These are phyloP conservation scores for Sesamia nonagrioides DNA, from an alignment of 1,140 invertebrate species.

Conservation along the genomic window DNA sequence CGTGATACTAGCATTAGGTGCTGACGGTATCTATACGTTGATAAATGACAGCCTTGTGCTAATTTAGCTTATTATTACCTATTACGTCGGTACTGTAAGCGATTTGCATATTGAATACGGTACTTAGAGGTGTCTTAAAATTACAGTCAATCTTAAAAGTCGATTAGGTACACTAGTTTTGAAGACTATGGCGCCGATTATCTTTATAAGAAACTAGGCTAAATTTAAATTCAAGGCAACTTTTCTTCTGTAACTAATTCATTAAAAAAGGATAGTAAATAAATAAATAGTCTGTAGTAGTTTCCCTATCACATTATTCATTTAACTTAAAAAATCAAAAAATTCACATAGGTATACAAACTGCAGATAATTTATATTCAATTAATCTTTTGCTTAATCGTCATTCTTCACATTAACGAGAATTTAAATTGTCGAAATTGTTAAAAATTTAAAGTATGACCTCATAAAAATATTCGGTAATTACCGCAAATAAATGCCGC, in stretches of 20 bases:
- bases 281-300: no score
- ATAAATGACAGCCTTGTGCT: constrained; percentile 31
- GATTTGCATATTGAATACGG: constrained; percentile 14
- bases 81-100: not conserved
- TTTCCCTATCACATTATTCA: no score
- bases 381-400: constrained; percentile 11
- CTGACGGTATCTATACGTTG: not conserved
- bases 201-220: no score
- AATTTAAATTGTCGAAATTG: not conserved
- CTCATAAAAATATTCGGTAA: constrained; percentile 4
- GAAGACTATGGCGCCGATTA: no score
- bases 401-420: not conserved
- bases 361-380: not conserved
- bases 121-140: not conserved
- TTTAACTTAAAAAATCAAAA: not conserved
- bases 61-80: constrained; percentile 23
- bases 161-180: no score
- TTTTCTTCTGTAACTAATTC: no score
- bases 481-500: not conserved
- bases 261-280: no score
- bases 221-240: no score
- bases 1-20: constrained; percentile 19
- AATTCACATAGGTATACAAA: not conserved
- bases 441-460: not conserved
- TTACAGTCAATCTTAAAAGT: not conserved